phyloP scores from a whole-genome alignment of 1,140 invertebrate genomes.

The Microplitis mediator region DNA sequence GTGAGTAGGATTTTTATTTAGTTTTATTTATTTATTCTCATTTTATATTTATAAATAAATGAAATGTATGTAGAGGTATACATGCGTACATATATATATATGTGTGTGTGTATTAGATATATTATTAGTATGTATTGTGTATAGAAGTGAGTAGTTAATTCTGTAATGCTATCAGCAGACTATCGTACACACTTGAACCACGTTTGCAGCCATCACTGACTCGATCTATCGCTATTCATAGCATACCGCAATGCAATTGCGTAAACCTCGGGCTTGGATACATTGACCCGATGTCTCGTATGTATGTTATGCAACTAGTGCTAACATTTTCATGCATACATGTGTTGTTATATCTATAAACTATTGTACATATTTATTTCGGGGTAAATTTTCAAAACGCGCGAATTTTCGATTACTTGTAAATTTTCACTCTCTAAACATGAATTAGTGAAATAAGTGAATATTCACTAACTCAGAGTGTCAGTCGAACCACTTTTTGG shows the following conservation, averaged over 20 bases:
- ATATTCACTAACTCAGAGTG: too few relatives aligned
- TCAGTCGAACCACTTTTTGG: too few relatives aligned
- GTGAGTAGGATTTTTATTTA: too few relatives aligned
- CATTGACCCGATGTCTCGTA: conserved; percentile 58
- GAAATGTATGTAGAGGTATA: too few relatives aligned
- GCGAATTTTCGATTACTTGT: too few relatives aligned
- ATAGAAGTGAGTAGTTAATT: not conserved
- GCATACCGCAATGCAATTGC: conserved; percentile 58
- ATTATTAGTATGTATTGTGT: not conserved
- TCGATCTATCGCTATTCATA: conserved; percentile 56
- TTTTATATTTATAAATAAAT: too few relatives aligned
- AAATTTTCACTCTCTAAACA: too few relatives aligned
- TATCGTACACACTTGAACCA: conserved; percentile 9
- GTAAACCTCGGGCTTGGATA: conserved; percentile 55
- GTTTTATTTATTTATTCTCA: too few relatives aligned
- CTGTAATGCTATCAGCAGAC: not conserved
- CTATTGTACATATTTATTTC: not conserved
- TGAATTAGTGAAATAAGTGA: too few relatives aligned
- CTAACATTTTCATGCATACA: not conserved
- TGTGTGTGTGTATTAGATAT: not conserved
- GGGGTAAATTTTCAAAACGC: too few relatives aligned
- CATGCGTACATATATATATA: not conserved
- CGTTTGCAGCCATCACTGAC: conserved; percentile 44
- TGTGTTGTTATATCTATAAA: not conserved
- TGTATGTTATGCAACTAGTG: conserved; percentile 44